Base-by-base conservation (phyloP, 53 echinoderm and acorn worm genomes). In the Apostichopus leukothele region DNA sequence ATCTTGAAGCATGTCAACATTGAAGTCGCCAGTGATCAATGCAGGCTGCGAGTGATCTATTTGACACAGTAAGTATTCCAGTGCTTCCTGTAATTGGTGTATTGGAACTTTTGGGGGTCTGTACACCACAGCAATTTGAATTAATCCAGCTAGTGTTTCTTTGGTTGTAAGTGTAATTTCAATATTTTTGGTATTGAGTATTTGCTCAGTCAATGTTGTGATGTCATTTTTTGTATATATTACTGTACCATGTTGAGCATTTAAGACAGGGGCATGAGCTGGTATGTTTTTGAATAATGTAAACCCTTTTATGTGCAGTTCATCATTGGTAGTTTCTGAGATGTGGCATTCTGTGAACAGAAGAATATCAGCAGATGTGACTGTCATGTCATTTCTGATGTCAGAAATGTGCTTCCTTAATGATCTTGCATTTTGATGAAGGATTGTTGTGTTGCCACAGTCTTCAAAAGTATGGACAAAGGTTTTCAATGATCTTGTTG, bases 351-450 rank as follows among this genome's bases (percentile, higher is more conserved):
- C 86, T 9, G 74, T 86, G 86, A 84, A 90, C 19, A 84, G 7
- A 6, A 84, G 85, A 20, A 90, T 22, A 75, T 84, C 86, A 85
- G 75, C 75, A 53, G 90, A 75, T 16, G 19, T 52, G 14, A 90
- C 12, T 19, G 83, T 16, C 13, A 5, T 57, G 9, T 83, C 83
- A 12, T 13, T 54, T 54, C 14, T 16, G 16, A 81, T 53, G 18
- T 83, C 83, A 52, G 16, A 4, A 14, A 83, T 57, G 19, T 83
- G 60, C 10, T 21, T 83, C 23, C 9, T 54, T 60, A 57, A 60
- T 83, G 60, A 76, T 27, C 77, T 76, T 12, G 20, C 50, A 76
- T 67, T 89, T 26, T 80, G 89, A 89, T 80, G 79, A 6, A 57
- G 57, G 21, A 89, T 61, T 59, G 60, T 89, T 7, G 74, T 25